Evolutionary conservation across 1,140 invertebrate genomes (phyloP), one percentile per base, ranked within the genome.

Genomic region (Reticulitermes speratus): DNA sequence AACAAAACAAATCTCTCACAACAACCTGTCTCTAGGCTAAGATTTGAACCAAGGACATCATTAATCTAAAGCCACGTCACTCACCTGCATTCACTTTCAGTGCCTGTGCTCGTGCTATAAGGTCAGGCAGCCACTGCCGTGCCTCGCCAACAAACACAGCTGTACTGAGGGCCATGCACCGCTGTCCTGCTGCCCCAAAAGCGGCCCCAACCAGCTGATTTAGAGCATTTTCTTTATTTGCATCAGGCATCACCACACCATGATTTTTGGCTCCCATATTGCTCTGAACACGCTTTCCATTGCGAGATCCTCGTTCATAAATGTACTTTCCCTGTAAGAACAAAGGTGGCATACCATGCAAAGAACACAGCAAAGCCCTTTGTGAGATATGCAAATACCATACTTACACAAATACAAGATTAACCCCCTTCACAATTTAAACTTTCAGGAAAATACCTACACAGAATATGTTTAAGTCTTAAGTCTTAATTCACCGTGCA

Each of bases 241-340:
- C 98, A 92, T 99, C 99, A 30, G 98, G 96, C 93, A 99, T 94
- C 65, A 99, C 94, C 14, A 99, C 95, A 86, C 98, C 98, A 91
- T 99, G 99, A 91, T 99, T 99, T 92, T 99, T 99, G 3, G 99
- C 99, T 38, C 98, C 98, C 97, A 99, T 98, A 90, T 99, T 99
- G 83, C 97, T 97, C 91, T 99, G 99, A 0, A 99, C 98, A 82
- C 98, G 94, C 91, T 99, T 99, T 23, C 99, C 98, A 90, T 95
- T 95, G 88, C 94, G 94, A 19, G 95, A 96, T 83, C 97, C 98
- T 88, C 97, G 93, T 88, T 97, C 95, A 91, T 99, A 99, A 89
- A 99, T 99, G 89, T 99, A 97, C 91, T 97, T 96, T 52, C 98
- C 98, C 95, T 96, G 88, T 84, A 91, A 90, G 0, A 30, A 52